Percentiles rank a stretch among this genome's conserved stretches.
These are phyloP conservation scores for Himalopsyche kuldschensis DNA, from an alignment of 2,888 invertebrate species.

Conservation along the genomic window DNA sequence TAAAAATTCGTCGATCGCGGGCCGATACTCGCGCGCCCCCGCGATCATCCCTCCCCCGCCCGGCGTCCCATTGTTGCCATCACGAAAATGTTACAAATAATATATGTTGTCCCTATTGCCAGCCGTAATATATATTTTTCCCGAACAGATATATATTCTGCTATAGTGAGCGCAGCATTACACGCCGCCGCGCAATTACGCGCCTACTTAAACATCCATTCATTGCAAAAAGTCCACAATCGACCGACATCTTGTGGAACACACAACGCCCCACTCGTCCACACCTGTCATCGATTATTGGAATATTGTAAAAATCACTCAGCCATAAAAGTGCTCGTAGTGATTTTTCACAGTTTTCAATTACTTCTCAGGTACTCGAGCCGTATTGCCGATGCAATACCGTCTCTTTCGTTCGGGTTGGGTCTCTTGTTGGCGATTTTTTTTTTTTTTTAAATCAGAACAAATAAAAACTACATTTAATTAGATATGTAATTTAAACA, in stretches of 20 bases:
- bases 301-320: neutral
- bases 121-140: neutral
- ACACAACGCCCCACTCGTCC: neutral
- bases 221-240: neutral
- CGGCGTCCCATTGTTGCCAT: neutral
- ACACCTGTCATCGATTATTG: neutral
- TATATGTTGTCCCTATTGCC: neutral
- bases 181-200: conserved; percentile 5
- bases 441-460: no score
- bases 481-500: no score
- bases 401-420: no score
- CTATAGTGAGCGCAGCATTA: neutral
- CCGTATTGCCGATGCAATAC: no score
- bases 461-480: no score
- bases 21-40: neutral
- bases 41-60: neutral
- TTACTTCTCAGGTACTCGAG: neutral
- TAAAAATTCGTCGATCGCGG: neutral
- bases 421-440: no score
- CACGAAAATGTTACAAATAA: neutral
- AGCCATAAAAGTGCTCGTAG: neutral
- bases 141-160: neutral
- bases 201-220: conserved; percentile 27
- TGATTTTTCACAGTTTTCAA: neutral
- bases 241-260: neutral